phyloP scores from a whole-genome alignment of 2,888 invertebrate genomes.

The Microdon myrmicae region DNA sequence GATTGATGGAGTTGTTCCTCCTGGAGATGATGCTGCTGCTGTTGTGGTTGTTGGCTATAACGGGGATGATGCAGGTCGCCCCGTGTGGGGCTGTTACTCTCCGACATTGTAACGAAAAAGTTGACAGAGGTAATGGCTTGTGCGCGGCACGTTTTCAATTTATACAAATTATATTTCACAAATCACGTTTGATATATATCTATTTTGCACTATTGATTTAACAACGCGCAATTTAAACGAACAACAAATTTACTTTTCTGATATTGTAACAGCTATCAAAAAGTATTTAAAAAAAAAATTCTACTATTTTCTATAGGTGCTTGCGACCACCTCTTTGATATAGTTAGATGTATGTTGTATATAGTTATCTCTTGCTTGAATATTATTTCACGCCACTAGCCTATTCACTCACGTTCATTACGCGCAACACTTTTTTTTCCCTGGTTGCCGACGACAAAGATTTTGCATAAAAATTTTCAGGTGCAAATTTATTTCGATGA shows the following conservation, averaged over 20 bases:
- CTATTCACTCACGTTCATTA: constrained; percentile 38
- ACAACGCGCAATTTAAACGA: constrained; percentile 16
- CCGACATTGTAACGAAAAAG: constrained; percentile 40
- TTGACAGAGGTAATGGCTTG: constrained; percentile 18
- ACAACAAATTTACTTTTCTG: no score
- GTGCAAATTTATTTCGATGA: no score
- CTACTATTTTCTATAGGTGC: no score
- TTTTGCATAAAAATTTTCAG: no score
- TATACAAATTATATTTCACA: constrained; percentile 5
- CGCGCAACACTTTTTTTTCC: constrained; percentile 33
- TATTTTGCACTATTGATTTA: constrained; percentile 2
- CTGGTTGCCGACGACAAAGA: constrained; percentile 42
- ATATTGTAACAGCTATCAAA: constrained; percentile 47
- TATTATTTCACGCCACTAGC: constrained; percentile 1
- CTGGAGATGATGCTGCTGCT: no score
- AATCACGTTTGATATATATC: constrained; percentile 7
- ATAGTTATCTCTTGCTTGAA: constrained; percentile 11
- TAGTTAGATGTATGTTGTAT: no score
- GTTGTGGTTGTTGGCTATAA: not conserved
- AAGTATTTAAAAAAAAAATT: constrained; percentile 43
- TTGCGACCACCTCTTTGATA: no score
- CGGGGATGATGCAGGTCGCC: constrained; percentile 40
- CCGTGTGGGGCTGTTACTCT: constrained; percentile 48
- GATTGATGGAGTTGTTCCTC: constrained; percentile 46
- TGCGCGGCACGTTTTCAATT: no score